phyloP scores from a whole-genome alignment of 2,797 vertebrate species.

The Thripadectes ignobilis region DNA sequence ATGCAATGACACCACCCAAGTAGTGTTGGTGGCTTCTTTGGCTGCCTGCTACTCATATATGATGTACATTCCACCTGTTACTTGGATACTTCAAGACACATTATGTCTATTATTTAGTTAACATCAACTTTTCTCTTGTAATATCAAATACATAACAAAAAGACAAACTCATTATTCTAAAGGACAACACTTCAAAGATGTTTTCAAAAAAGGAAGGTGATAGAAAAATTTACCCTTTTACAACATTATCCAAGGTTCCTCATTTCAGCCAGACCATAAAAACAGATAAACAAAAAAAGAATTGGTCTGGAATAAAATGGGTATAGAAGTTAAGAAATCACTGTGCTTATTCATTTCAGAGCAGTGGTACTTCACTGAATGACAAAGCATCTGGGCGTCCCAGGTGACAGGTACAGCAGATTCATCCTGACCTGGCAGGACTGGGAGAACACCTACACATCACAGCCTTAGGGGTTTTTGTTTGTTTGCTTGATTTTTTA shows the following conservation, averaged over 20 bases:
- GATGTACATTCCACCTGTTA: neutral
- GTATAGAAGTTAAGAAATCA: neutral
- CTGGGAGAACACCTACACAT: rapidly evolving
- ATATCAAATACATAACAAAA: neutral
- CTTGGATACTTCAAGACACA: neutral
- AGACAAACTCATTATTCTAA: neutral
- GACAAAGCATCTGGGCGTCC: neutral
- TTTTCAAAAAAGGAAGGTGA: neutral
- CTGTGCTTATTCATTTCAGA: neutral
- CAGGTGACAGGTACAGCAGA: neutral
- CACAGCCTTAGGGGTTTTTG: neutral
- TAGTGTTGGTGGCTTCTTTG: neutral
- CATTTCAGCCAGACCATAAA: neutral
- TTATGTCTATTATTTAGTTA: neutral
- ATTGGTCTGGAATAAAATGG: neutral
- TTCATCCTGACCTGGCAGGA: neutral
- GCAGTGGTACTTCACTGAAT: neutral
- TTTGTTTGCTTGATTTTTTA: neutral
- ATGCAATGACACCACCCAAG: neutral
- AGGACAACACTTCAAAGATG: neutral
- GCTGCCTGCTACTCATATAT: neutral
- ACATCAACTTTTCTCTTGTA: neutral
- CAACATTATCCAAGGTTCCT: neutral
- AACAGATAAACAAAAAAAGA: neutral
- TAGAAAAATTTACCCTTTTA: neutral